Percentiles rank a stretch among this genome's conserved stretches.
Conservation (phyloP, 2,888 invertebrate genomes). For the Platynereis dumerilii region DNA sequence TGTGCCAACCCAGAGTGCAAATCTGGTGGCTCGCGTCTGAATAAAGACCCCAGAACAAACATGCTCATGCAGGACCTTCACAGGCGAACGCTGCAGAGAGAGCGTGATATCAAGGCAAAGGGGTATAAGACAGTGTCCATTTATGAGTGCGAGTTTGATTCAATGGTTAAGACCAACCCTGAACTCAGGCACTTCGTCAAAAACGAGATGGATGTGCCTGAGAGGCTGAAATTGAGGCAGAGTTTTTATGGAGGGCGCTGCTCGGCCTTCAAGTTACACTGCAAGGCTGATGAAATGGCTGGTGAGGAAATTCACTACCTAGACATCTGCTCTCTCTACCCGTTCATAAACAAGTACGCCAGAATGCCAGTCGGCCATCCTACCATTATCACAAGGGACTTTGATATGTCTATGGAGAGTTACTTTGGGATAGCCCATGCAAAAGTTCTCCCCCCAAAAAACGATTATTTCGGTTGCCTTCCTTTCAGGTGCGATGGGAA, state of each 20-base stretch:
- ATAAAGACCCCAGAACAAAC: too few species aligned
- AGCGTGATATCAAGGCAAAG: too few species aligned
- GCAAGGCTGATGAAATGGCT: slow-evolving; percentile 23
- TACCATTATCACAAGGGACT: slow-evolving; percentile 34
- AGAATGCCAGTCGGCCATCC: slow-evolving; percentile 45
- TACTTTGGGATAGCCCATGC: too few species aligned
- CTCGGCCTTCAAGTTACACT: not conserved
- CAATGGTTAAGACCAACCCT: not conserved
- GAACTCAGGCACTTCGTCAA: not conserved
- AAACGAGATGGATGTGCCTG: not conserved
- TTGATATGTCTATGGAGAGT: too few species aligned
- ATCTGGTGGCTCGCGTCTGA: too few species aligned
- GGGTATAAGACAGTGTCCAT: slow-evolving; percentile 12
- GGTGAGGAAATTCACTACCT: slow-evolving; percentile 41
- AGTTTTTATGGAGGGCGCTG: slow-evolving; percentile 11
- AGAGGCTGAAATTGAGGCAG: slow-evolving; percentile 2
- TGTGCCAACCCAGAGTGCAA: too few species aligned
- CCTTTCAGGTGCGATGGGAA: too few species aligned
- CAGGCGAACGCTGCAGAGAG: too few species aligned
- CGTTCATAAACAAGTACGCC: slow-evolving; percentile 41
- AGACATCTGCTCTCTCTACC: slow-evolving; percentile 46
- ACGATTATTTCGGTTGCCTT: too few species aligned
- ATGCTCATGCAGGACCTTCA: too few species aligned
- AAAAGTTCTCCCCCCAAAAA: slow-evolving; percentile 47
- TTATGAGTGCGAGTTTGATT: slow-evolving; percentile 12